Base-by-base conservation (phyloP, 2,888 invertebrate genomes). In the Tinea trinotella region DNA sequence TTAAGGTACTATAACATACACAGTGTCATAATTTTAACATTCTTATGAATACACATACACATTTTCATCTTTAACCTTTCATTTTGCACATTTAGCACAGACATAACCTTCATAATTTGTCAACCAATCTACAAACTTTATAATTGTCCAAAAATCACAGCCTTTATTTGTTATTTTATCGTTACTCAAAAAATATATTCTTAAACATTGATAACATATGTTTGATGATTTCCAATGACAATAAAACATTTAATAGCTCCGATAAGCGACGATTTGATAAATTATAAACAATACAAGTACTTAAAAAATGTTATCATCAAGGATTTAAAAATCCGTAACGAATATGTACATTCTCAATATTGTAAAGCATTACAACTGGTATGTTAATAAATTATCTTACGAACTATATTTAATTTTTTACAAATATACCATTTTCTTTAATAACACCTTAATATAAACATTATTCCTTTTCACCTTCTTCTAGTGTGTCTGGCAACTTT, bases 401-500 rank as follows among this genome's bases (percentile, higher is more conserved):
- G 6, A 6, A 40, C 40, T 40, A 40, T 40, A 13, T 3, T 40
- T 13, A 40, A 40, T 40, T 40, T 13, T 13, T 13, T 40, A 40
- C 13, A 13, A 13, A 40, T 40, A 13, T 40, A 40, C 15, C n/a
- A 2, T 15, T 40, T 15, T 15, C 2, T 13, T 40, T 12, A 15
- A 2, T 40, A 19, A 19, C 19, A 18, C 19, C 46, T 3, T 46
- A 10, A 40, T 5, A 15, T 19, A 17, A 40, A 9, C 12, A 17
- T 46, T 20, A 54, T 53, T 54, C 20, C 17, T 77, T 85, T 74
- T 94, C 94, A 1, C 93, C 93, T 64, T 95, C 95, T 64, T 92
- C 91, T 57, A 95, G 83, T 0, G 94, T 94, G 64, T 95, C 94
- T 0, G 94, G 94, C 17, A 95, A 76, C 59, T 89, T 89, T 60